Base-by-base conservation (phyloP, 1,140 invertebrate genomes). In the Caenorhabditis remanei region DNA sequence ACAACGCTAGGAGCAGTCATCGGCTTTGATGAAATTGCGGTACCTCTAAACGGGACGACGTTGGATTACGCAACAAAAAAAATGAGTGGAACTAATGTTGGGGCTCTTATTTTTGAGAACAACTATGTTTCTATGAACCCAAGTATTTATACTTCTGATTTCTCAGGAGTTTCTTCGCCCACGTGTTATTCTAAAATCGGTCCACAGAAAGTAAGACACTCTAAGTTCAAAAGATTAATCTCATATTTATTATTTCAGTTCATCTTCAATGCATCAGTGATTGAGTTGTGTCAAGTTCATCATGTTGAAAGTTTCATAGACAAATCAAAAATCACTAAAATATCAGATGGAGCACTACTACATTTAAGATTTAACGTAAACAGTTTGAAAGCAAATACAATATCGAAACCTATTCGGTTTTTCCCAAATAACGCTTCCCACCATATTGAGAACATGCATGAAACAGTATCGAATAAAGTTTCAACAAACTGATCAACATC, bases 21-120 rank as follows among this genome's bases (percentile, higher is more conserved):
- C 9, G 65, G 46, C 46, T 71, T 71, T 32, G 65, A 71, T 71
- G 65, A 71, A 71, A 41, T 71, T 5, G 19, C 46, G 65, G 65
- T 71, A 16, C 65, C 65, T 5, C 1, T 0, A 16, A 71, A 71
- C 19, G 65, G 65, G 13, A 71, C 41, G 5, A 40, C 46, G 13
- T 2, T 71, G 16, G 65, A 71, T 8, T 71, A 46, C 6, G 65
- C 65, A 8, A 71, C 40, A 14, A 46, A 48, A 46, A 4, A 71
- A 48, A 71, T 71, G 65, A n/a, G 4, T 8, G 65, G 16, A 14
- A 46, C 65, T 6, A 71, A 46, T 46, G 65, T 71, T 24, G 65
- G 65, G 1, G 65, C 65, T 32, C 24, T 71, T 8, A n/a, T 0
- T 9, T 71, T 71, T 71, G 65, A 11, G 13, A 71, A 71, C 24